These are phyloP conservation scores for Lepeophtheirus nordmannii DNA, from an alignment of 2,888 invertebrate species.

Conservation along the genomic window DNA sequence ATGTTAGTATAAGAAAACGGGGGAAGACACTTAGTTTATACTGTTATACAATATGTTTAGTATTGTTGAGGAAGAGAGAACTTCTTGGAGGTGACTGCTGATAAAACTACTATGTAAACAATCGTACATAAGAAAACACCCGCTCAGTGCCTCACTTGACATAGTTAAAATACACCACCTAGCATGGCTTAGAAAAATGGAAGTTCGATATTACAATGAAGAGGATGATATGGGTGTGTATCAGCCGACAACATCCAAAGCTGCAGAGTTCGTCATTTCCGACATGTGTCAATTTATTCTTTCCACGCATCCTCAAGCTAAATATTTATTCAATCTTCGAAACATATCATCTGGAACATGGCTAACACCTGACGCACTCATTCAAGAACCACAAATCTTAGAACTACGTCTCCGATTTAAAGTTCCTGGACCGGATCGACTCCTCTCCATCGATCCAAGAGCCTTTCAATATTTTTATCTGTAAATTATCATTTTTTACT, in stretches of 20 bases:
- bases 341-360: background rate
- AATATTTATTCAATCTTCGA: background rate
- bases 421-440: constrained; percentile 4
- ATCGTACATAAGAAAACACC: no score
- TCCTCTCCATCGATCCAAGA: background rate
- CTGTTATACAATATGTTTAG: no score
- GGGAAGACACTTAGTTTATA: no score
- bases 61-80: no score
- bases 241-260: background rate
- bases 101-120: no score
- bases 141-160: no score
- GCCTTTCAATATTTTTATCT: constrained; percentile 9
- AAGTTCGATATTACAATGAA: background rate
- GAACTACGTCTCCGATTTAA: constrained; percentile 18
- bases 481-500: background rate
- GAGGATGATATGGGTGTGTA: background rate
- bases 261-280: background rate
- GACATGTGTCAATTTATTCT: background rate
- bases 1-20: no score
- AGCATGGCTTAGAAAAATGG: background rate
- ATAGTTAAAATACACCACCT: no score
- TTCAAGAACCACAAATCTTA: background rate
- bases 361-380: background rate
- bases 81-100: no score
- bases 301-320: background rate